A percentile compares a stretch with the other conserved stretches of the same genome.
These are phyloP conservation scores for Vimba vimba DNA, from an alignment of 2,113 vertebrate genomes.

Conservation along the genomic window DNA sequence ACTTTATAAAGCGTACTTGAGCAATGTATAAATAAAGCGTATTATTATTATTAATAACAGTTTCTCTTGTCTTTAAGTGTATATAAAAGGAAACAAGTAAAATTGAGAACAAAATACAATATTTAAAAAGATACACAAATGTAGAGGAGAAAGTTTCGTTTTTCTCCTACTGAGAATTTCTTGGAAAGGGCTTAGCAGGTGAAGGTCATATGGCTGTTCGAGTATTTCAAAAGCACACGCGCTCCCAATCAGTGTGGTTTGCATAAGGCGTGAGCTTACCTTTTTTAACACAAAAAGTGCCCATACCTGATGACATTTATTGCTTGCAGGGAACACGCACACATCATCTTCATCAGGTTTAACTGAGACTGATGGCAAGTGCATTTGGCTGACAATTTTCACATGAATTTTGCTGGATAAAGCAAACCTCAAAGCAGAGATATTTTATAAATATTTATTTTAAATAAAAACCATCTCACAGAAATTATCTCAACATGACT, in stretches of 20 bases:
- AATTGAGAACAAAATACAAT: neutral
- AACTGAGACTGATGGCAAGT: neutral
- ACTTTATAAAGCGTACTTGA: too few species aligned
- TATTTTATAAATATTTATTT: neutral
- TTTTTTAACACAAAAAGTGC: too few species aligned
- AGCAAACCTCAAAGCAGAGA: neutral
- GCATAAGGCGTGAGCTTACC: slow-evolving; percentile 34
- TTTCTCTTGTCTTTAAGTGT: neutral
- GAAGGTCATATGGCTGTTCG: slow-evolving; percentile 22
- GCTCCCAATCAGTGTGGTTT: neutral
- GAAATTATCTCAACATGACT: slow-evolving; percentile 7
- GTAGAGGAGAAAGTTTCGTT: neutral
- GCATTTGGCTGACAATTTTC: neutral
- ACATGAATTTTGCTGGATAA: neutral
- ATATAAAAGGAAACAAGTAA: neutral
- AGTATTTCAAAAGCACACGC: neutral
- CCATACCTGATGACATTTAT: slow-evolving; percentile 9
- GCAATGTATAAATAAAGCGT: too few species aligned
- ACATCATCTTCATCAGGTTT: slow-evolving; percentile 3
- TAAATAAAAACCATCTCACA: neutral
- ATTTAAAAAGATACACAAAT: neutral
- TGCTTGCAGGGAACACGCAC: neutral
- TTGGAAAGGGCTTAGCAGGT: neutral
- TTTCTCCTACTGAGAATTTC: neutral
- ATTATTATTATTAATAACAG: too few species aligned